These are phyloP conservation scores for Dendronephthya gigantea DNA, from an alignment of 64 coral and sea anemone genomes.

Conservation along the genomic window DNA sequence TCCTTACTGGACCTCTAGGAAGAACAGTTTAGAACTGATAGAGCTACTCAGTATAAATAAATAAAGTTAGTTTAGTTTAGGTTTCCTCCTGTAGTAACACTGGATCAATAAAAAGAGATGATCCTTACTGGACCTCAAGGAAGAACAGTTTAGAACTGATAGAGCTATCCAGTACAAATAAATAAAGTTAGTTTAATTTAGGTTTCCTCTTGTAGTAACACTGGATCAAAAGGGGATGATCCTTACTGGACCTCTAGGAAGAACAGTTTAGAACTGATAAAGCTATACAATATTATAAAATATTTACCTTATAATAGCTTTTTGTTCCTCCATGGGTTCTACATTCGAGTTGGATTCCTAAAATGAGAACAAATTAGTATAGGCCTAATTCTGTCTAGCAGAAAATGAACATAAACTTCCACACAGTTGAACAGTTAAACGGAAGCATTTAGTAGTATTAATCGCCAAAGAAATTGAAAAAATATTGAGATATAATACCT, in stretches of 20 bases:
- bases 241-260: neutral
- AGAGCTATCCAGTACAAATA: neutral
- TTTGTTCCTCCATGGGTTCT: slow-evolving; percentile 5
- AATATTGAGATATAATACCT: slow-evolving; percentile 17
- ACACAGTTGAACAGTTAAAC: too few relatives aligned
- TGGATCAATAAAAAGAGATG: neutral
- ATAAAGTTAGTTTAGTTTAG: neutral
- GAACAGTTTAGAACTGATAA: neutral
- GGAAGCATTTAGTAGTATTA: too few relatives aligned
- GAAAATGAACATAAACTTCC: neutral
- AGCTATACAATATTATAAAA: neutral
- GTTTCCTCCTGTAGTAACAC: neutral
- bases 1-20: too few relatives aligned
- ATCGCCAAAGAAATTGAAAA: too few relatives aligned
- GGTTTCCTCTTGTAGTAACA: neutral
- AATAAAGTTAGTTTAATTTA: neutral
- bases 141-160: neutral
- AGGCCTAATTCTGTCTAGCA: too few relatives aligned
- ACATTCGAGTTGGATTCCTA: slow-evolving; percentile 20
- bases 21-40: neutral
- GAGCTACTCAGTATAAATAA: neutral
- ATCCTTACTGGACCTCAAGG: neutral
- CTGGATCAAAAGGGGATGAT: neutral
- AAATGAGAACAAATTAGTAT: neutral
- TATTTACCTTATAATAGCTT: neutral